Percentiles rank a stretch among this genome's conserved stretches.
Evolutionary conservation across 2,797 vertebrate species (phyloP).

Genomic region (Pantherophis alleghaniensis): DNA sequence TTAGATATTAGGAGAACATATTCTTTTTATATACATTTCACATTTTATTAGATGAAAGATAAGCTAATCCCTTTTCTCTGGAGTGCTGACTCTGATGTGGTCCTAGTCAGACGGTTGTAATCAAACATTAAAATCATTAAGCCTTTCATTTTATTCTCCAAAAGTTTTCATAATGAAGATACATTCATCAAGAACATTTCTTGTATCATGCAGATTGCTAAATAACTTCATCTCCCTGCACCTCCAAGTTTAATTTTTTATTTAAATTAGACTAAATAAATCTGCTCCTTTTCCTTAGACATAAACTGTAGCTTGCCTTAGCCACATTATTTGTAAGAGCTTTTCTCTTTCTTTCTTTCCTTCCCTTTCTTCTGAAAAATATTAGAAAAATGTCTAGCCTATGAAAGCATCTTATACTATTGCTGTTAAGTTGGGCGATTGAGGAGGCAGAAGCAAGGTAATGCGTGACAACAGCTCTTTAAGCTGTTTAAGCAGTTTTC

Average conservation of each 20-base stretch:
- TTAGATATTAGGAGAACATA: constrained; percentile 47
- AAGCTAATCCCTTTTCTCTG: constrained; percentile 49
- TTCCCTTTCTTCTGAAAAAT: neutral
- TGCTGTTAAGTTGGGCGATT: too few species aligned
- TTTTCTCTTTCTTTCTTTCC: neutral
- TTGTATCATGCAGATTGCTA: constrained; percentile 49
- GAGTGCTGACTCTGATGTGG: constrained; percentile 7
- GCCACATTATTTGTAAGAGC: constrained; percentile 22
- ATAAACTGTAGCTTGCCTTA: constrained; percentile 24
- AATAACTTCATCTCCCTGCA: constrained; percentile 38
- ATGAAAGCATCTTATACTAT: constrained; percentile 37
- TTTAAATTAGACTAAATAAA: constrained; percentile 46
- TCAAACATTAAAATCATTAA: constrained; percentile 58
- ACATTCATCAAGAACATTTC: constrained; percentile 60
- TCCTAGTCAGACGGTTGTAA: constrained; percentile 44
- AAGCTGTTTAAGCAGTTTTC: too few species aligned
- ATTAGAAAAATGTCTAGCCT: constrained; percentile 17
- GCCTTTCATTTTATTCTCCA: constrained; percentile 54
- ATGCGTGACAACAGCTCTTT: too few species aligned
- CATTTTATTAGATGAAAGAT: constrained; percentile 54
- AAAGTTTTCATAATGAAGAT: constrained; percentile 52
- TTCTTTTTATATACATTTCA: constrained; percentile 59
- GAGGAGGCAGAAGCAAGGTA: too few species aligned
- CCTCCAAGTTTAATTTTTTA: constrained; percentile 28
- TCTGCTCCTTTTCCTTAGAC: constrained; percentile 27